Base-by-base conservation (phyloP, 2,888 invertebrate genomes). In the Rhabditophanes sp. region DNA sequence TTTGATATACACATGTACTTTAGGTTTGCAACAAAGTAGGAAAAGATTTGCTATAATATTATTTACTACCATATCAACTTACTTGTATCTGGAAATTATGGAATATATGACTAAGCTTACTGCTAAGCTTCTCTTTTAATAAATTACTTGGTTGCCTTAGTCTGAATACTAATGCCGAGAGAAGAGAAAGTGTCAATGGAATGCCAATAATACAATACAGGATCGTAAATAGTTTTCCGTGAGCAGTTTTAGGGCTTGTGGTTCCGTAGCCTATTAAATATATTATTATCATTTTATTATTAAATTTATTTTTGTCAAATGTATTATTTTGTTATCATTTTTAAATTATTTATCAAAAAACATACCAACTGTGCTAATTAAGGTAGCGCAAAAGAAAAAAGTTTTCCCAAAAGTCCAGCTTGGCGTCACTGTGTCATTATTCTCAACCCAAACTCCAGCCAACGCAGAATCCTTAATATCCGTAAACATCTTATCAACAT, bases 221-320 rank as follows among this genome's bases (percentile, higher is more conserved):
- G 67, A 84, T 80, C 68, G 82, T 82, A 71, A 84, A 83, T 38
- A 81, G 69, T 69, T 84, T 84, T 21, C 85, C 84, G 8, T 76
- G 78, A 66, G 78, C 75, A 29, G 82, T 80, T 11, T 82, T 70
- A 0, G 84, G 83, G 0, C 82, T 80, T 33, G 83, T 80, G 67
- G 82, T 80, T 4, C 84, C 84, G 68, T 84, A 85, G 32, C 83
- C 82, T 82, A 20, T 25, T 23, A 9, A 20, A 6, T 33, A 21
- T 3, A 8, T 9, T 17, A 36, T 6, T 16, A 7, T 5, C 5
- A 18, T 3, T 15, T 14, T 17, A 9, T 9, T 21, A 2, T n/a
- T 32, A 11, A 4, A 35, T 3, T 3, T 15, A 3, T 3, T 5
- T n/a, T n/a, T 33, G 34, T 38, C 4, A 3, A 4, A 33, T 4